These are phyloP conservation scores for Agriopis marginaria DNA, from an alignment of 2,888 invertebrate genomes.

Conservation along the genomic window DNA sequence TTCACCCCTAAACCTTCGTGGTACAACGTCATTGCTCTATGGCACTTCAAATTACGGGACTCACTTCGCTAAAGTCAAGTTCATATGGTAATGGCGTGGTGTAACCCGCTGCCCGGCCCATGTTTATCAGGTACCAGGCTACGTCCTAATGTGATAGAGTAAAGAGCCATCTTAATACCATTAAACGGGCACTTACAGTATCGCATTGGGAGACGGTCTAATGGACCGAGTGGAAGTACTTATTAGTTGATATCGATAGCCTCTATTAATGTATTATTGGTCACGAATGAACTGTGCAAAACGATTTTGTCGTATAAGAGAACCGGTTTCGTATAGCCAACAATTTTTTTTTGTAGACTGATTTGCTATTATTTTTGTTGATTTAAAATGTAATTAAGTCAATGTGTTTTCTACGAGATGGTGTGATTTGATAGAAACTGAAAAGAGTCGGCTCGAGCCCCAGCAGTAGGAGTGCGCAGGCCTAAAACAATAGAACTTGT, in stretches of 20 bases:
- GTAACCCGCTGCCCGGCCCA: not conserved
- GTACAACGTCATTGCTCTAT: no score
- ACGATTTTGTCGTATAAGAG: not conserved
- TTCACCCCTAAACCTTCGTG: no score
- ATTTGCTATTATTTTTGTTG: no score
- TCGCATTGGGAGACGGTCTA: conserved; percentile 31
- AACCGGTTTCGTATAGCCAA: not conserved
- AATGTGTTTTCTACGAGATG: no score
- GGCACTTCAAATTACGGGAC: no score
- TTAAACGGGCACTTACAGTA: conserved; percentile 54
- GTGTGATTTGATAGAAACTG: no score
- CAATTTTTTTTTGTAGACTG: no score
- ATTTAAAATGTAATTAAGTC: no score
- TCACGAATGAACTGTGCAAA: conserved; percentile 15
- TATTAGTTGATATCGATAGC: conserved; percentile 20
- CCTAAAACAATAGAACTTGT: not conserved
- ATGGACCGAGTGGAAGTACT: conserved; percentile 34
- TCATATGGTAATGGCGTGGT: not conserved
- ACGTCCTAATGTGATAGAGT: conserved; percentile 29
- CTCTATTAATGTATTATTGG: conserved; percentile 13
- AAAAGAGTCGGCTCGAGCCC: no score
- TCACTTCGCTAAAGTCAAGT: not conserved
- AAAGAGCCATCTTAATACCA: conserved; percentile 53
- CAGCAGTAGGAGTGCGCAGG: no score
- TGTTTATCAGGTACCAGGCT: not conserved